Evolutionary conservation across 2,797 vertebrate genomes (phyloP).

Genomic region (Morelia viridis): DNA sequence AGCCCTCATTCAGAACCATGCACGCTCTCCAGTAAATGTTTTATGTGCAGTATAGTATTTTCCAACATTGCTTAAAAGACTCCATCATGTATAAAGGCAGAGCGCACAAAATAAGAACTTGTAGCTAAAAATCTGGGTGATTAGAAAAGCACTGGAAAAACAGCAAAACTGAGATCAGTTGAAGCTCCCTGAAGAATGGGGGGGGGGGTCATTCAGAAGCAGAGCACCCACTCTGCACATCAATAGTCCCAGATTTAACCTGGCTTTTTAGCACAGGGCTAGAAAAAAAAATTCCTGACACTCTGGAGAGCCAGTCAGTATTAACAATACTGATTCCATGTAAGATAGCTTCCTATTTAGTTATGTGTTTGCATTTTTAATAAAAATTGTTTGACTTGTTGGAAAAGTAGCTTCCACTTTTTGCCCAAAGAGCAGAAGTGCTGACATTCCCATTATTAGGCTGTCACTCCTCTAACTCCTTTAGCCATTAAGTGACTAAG

Average conservation of each 20-base stretch:
- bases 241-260: neutral
- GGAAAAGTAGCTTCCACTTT: neutral
- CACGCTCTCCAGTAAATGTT: neutral
- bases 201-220: neutral
- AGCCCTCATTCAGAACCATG: neutral
- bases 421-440: neutral
- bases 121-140: neutral
- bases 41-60: neutral
- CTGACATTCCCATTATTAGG: neutral
- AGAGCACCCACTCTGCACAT: neutral
- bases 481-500: neutral
- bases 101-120: neutral
- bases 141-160: too few relatives aligned
- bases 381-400: neutral
- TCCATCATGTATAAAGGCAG: neutral
- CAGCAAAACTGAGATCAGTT: neutral
- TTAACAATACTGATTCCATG: neutral
- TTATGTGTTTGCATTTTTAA: neutral
- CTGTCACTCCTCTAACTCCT: neutral
- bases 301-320: neutral
- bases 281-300: neutral
- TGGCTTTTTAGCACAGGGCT: neutral
- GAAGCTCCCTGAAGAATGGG: neutral
- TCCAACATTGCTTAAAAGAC: neutral
- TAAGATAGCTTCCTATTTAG: neutral